phyloP scores from a whole-genome alignment of 2,113 vertebrate species.

The Capreolus pygargus region DNA sequence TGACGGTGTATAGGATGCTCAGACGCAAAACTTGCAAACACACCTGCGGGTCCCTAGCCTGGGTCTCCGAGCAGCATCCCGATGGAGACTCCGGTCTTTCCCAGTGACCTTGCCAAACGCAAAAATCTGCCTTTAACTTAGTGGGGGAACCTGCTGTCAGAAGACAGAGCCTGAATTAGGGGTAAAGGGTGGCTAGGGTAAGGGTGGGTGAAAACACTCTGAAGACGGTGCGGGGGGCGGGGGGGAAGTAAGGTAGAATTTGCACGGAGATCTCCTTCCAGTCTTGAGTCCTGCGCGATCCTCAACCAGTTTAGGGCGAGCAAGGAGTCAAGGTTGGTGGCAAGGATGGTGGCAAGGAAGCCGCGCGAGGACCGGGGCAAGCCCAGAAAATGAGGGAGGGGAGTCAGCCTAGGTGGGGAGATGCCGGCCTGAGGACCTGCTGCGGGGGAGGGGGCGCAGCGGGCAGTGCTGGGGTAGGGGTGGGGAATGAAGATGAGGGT shows the following conservation, averaged over 20 bases:
- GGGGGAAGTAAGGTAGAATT: neutral
- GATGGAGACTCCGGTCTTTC: neutral
- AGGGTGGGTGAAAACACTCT: neutral
- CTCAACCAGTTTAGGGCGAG: neutral
- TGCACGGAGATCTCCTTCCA: neutral
- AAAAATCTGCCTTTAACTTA: neutral
- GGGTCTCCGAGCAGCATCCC: neutral
- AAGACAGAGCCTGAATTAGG: neutral
- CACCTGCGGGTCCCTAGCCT: neutral
- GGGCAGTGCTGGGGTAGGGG: neutral
- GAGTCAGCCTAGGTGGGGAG: neutral
- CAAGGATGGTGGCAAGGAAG: neutral
- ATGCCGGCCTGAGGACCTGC: neutral
- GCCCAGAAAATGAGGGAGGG: too few relatives aligned
- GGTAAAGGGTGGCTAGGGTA: neutral
- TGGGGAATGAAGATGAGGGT: neutral
- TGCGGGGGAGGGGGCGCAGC: fast-evolving
- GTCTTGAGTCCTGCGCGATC: neutral
- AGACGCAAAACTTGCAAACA: neutral
- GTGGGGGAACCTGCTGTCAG: neutral
- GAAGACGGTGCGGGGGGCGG: neutral
- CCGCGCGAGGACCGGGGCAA: neutral
- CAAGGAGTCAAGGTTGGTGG: too few relatives aligned
- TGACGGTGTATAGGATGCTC: neutral
- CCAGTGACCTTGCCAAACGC: neutral